Conservation (phyloP, 2,113 vertebrate genomes). For the Climacteris rufus region DNA sequence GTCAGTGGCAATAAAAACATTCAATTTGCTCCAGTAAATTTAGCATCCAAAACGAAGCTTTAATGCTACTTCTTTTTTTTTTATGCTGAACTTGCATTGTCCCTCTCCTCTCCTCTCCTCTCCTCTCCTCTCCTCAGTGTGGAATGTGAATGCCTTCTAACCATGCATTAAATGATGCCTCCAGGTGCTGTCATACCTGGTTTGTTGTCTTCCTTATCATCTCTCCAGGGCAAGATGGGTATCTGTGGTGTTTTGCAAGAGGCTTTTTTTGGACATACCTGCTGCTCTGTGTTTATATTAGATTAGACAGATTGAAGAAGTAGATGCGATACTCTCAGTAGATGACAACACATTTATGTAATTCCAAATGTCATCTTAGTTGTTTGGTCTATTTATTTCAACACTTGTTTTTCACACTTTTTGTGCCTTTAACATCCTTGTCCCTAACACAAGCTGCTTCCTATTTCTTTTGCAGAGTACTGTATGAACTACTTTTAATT, state of each 20-base stretch:
- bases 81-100: not conserved
- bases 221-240: not conserved
- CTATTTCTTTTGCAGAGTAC: not conserved
- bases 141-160: not conserved
- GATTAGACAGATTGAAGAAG: conserved; percentile 3
- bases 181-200: not conserved
- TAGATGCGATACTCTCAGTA: not conserved
- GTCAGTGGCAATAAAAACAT: not conserved
- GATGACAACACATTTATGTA: not conserved
- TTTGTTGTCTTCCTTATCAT: not conserved
- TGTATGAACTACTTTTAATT: not conserved
- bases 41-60: not conserved
- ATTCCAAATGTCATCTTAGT: conserved; percentile 11
- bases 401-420: not conserved
- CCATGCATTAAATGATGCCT: not conserved
- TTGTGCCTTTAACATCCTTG: not conserved
- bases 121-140: not conserved
- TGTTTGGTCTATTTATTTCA: conserved; percentile 22
- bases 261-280: not conserved
- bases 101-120: not conserved
- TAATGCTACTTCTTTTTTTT: not conserved
- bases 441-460: not conserved
- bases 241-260: not conserved
- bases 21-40: not conserved
- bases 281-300: not conserved